Conservation (phyloP, 2,888 invertebrate species). For the Eledona agricola region DNA sequence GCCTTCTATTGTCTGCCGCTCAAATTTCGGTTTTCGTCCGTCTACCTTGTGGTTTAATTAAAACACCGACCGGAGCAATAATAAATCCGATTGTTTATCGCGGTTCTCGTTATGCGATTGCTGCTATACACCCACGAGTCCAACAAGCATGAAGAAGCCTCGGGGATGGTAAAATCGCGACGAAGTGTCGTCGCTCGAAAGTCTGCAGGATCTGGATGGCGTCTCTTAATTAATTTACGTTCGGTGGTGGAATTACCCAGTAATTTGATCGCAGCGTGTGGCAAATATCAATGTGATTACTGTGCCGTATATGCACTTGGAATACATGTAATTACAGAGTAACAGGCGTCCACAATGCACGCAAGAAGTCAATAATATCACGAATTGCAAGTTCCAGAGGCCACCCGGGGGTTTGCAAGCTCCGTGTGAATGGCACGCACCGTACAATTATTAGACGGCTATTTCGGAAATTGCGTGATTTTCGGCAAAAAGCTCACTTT, state of each 20-base stretch:
- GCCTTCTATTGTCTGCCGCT: slow-evolving; percentile 25
- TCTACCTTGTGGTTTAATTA: slow-evolving; percentile 24
- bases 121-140: slow-evolving; percentile 5
- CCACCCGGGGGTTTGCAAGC: slow-evolving; percentile 43
- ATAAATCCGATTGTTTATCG: slow-evolving; percentile 32
- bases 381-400: slow-evolving; percentile 44
- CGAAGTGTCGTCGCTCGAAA: slow-evolving; percentile 1
- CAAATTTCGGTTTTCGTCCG: slow-evolving; percentile 21
- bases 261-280: slow-evolving; percentile 39
- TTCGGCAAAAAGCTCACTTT: neutral
- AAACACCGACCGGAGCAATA: slow-evolving; percentile 20
- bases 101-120: slow-evolving; percentile 5
- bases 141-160: slow-evolving; percentile 7
- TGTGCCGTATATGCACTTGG: slow-evolving; percentile 43
- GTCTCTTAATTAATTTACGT: slow-evolving; percentile 7
- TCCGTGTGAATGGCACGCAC: slow-evolving; percentile 28
- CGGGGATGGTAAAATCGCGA: neutral
- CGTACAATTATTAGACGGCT: slow-evolving; percentile 10
- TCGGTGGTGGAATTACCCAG: slow-evolving; percentile 5
- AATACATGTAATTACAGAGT: slow-evolving; percentile 47
- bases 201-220: slow-evolving; percentile 1
- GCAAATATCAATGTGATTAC: slow-evolving; percentile 43
- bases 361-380: slow-evolving; percentile 50
- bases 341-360: slow-evolving; percentile 44
- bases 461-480: neutral